Evolutionary conservation across 2,888 invertebrate species (phyloP).

Genomic region (Cremastinae sp.): DNA sequence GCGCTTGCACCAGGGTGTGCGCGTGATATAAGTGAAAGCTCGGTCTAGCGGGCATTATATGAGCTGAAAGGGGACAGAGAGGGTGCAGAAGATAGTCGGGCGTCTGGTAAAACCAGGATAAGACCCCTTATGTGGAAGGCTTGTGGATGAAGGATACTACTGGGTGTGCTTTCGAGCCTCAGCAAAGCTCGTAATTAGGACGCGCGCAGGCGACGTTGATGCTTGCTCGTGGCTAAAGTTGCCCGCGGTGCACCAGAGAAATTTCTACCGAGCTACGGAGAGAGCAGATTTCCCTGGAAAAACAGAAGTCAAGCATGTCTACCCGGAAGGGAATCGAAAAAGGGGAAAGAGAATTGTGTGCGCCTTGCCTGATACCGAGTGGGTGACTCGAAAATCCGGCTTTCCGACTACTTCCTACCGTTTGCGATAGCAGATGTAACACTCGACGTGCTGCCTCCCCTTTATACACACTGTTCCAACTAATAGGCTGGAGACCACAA

Average conservation of each 20-base stretch:
- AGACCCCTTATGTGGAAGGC: constrained; percentile 52
- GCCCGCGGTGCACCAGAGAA: constrained; percentile 38
- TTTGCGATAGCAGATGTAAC: too few species aligned
- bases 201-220: constrained; percentile 31
- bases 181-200: constrained; percentile 59
- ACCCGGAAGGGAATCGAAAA: constrained; percentile 11
- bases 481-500: constrained; percentile 44
- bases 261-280: constrained; percentile 55
- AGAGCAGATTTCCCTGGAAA: constrained; percentile 49
- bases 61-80: constrained; percentile 11
- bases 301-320: constrained; percentile 30
- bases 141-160: constrained; percentile 39
- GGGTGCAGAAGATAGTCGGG: constrained; percentile 27
- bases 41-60: neutral
- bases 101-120: constrained; percentile 59
- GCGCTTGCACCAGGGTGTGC: neutral
- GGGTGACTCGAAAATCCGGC: constrained; percentile 56
- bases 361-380: constrained; percentile 54
- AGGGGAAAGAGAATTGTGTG: constrained; percentile 33
- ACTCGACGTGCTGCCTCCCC: constrained; percentile 39
- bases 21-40: neutral
- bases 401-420: constrained; percentile 28
- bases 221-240: constrained; percentile 44
- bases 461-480: constrained; percentile 45
- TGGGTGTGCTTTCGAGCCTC: constrained; percentile 33